Conservation (phyloP, 2,888 invertebrate genomes). For the Xylota segnis region DNA sequence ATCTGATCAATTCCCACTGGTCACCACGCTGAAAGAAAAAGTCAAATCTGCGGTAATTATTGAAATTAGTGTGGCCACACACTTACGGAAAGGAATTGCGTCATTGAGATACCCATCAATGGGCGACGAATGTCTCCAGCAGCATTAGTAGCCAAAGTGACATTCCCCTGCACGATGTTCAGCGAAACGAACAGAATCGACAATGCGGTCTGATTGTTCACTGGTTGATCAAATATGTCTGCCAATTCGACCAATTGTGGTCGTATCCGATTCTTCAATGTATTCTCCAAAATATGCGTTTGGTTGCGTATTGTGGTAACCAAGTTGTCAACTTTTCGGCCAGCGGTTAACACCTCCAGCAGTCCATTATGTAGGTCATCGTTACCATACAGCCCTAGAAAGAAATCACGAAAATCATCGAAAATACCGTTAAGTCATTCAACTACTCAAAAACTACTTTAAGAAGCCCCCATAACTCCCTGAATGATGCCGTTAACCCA, state of each 20-base stretch:
- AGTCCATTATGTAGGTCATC: slow-evolving; percentile 97
- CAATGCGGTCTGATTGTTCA: slow-evolving; percentile 91
- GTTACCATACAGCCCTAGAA: slow-evolving; percentile 92
- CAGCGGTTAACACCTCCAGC: slow-evolving; percentile 91
- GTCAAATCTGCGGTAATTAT: slow-evolving; percentile 12
- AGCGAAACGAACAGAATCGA: slow-evolving; percentile 89
- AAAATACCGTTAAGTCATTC: slow-evolving; percentile 19
- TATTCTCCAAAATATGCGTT: slow-evolving; percentile 91
- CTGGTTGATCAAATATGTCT: slow-evolving; percentile 91
- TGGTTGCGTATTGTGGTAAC: slow-evolving; percentile 93
- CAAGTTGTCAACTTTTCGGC: slow-evolving; percentile 92
- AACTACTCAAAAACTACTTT: not conserved
- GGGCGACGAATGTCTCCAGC: slow-evolving; percentile 91
- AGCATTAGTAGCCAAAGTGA: slow-evolving; percentile 90
- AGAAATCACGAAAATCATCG: not conserved
- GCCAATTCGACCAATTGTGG: slow-evolving; percentile 89
- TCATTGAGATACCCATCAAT: slow-evolving; percentile 89
- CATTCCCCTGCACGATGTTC: slow-evolving; percentile 90
- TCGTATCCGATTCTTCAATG: slow-evolving; percentile 89
- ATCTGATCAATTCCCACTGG: slow-evolving; percentile 91
- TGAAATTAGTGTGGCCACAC: slow-evolving; percentile 4
- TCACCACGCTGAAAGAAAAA: slow-evolving; percentile 87
- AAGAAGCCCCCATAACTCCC: slow-evolving; percentile 17
- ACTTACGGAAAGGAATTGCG: slow-evolving; percentile 85
- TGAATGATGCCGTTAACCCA: slow-evolving; percentile 48